These are phyloP conservation scores for Apis dorsata DNA, from an alignment of 1,140 invertebrate genomes.

Conservation along the genomic window DNA sequence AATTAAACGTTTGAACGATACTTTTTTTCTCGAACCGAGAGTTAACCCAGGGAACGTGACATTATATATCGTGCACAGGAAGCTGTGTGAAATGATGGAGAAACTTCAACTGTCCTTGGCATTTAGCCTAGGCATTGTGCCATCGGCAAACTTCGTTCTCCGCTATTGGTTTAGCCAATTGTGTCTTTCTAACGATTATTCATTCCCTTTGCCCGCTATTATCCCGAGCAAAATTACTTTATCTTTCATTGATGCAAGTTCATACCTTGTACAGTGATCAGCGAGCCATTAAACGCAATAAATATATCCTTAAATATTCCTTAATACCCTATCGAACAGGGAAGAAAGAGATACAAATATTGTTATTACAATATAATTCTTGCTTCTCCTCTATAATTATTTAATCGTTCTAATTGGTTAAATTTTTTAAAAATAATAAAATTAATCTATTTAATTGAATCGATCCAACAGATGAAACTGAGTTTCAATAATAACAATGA, in stretches of 20 bases:
- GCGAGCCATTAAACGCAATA: no score
- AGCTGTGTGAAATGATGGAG: slow-evolving; percentile 47
- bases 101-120: slow-evolving; percentile 40
- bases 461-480: no score
- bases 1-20: neutral
- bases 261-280: neutral
- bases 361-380: no score
- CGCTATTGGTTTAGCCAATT: neutral
- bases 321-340: no score
- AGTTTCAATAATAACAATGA: no score
- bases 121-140: slow-evolving; percentile 33
- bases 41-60: slow-evolving; percentile 14
- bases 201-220: neutral
- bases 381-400: no score
- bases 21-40: no score
- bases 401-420: no score
- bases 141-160: slow-evolving; percentile 13
- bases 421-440: no score
- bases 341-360: no score
- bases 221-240: neutral
- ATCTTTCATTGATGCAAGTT: neutral
- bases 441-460: no score
- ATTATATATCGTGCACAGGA: slow-evolving; percentile 33
- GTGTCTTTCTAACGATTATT: neutral
- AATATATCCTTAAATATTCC: no score